These are phyloP conservation scores for Cistogaster globosa DNA, from an alignment of 2,888 invertebrate genomes.

Conservation along the genomic window DNA sequence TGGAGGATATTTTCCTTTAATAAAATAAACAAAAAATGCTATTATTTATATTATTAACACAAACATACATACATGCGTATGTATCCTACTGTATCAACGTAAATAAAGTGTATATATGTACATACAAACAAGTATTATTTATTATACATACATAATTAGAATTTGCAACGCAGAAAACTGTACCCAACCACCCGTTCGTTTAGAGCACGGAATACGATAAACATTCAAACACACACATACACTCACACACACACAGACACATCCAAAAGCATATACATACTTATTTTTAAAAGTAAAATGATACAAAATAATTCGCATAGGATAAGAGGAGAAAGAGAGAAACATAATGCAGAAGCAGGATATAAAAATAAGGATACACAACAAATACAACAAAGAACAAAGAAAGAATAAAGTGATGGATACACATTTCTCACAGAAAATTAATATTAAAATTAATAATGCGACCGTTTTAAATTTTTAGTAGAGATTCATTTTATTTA, in stretches of 20 bases:
- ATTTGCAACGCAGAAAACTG: constrained; percentile 69
- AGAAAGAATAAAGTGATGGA: constrained; percentile 20
- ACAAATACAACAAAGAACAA: constrained; percentile 19
- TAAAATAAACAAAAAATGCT: not conserved
- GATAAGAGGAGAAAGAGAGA: constrained; percentile 26
- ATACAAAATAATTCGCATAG: constrained; percentile 58
- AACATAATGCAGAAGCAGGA: constrained; percentile 45
- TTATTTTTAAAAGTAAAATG: constrained; percentile 1
- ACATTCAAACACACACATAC: not conserved
- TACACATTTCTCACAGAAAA: not conserved
- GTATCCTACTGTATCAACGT: not conserved
- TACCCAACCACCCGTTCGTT: constrained; percentile 69
- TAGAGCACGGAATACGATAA: constrained; percentile 15
- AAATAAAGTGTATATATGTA: not conserved
- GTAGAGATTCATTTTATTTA: too few species aligned
- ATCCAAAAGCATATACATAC: not conserved
- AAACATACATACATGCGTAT: not conserved
- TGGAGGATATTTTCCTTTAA: constrained; percentile 1
- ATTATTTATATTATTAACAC: not conserved
- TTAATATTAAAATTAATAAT: not conserved
- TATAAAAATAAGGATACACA: constrained; percentile 39
- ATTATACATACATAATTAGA: not conserved
- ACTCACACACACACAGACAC: not conserved
- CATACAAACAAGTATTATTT: too few species aligned
- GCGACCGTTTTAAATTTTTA: constrained; percentile 3